Conservation (phyloP, 2,113 vertebrate species). For the Riparia riparia region DNA sequence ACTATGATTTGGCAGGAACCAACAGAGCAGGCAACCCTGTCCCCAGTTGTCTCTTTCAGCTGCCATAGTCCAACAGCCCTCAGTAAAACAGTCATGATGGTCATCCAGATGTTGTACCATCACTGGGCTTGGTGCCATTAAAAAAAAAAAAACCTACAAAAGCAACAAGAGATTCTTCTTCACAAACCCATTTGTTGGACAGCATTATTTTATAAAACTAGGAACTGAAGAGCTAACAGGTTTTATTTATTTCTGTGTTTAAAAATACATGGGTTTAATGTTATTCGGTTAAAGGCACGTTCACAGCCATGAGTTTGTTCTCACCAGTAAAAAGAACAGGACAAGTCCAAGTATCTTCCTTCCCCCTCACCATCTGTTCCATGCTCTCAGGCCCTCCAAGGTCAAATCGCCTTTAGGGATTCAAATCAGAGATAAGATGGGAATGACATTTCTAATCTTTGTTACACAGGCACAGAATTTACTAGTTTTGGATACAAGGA, state of each 20-base stretch:
- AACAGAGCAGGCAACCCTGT: not conserved
- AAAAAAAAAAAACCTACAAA: not conserved
- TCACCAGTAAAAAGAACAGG: constrained; percentile 10
- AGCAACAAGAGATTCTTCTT: not conserved
- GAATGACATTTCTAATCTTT: constrained; percentile 44
- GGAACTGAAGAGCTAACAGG: not conserved
- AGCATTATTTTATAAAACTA: not conserved
- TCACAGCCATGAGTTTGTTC: not conserved
- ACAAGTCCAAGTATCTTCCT: constrained; percentile 2
- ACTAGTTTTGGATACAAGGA: constrained; percentile 22
- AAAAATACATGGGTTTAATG: not conserved
- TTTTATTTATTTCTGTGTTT: not conserved
- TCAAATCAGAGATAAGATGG: constrained; percentile 37
- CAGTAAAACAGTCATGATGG: not conserved
- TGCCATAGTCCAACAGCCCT: not conserved
- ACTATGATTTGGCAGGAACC: not conserved
- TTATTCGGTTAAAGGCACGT: not conserved
- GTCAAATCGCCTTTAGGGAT: constrained; percentile 37
- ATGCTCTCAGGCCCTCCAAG: constrained; percentile 22
- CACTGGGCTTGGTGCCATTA: not conserved
- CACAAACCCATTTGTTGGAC: not conserved
- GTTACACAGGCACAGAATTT: constrained; percentile 18
- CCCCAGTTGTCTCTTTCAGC: not conserved
- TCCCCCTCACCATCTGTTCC: constrained; percentile 15
- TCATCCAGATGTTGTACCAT: not conserved